These are phyloP conservation scores for Xenopus laevis DNA, from an alignment of 2,113 vertebrate species.

Conservation along the genomic window DNA sequence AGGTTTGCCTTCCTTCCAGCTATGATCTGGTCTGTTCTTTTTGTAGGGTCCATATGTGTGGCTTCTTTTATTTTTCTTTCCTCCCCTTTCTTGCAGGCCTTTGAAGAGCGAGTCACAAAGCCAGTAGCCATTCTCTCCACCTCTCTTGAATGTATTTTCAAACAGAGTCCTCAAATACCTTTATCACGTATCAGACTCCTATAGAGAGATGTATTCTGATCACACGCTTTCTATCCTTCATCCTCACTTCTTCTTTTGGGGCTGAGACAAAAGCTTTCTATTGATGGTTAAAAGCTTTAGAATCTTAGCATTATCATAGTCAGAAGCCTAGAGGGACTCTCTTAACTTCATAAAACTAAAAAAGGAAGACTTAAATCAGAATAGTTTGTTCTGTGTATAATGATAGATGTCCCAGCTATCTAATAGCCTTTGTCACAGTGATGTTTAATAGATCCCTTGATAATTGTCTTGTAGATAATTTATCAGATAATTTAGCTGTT, in stretches of 20 bases:
- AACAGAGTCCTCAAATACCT: constrained; percentile 61
- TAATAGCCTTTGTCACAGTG: not conserved
- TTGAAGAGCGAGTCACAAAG: constrained; percentile 96
- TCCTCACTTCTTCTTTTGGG: not conserved
- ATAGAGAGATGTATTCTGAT: constrained; percentile 54
- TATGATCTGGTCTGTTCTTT: constrained; percentile 97
- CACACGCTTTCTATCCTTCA: constrained; percentile 47
- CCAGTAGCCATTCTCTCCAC: constrained; percentile 96
- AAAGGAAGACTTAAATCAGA: not conserved
- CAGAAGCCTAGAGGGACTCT: constrained; percentile 43
- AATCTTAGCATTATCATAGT: constrained; percentile 44
- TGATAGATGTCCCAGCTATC: constrained; percentile 12
- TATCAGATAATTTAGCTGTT: constrained; percentile 14
- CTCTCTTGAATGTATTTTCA: constrained; percentile 77
- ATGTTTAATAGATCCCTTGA: constrained; percentile 13
- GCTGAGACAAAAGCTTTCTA: constrained; percentile 9
- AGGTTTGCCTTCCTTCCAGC: constrained; percentile 99
- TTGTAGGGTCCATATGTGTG: constrained; percentile 96
- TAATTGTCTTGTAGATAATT: constrained; percentile 26
- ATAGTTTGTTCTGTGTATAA: not conserved
- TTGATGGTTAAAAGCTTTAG: constrained; percentile 42
- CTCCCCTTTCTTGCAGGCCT: constrained; percentile 97
- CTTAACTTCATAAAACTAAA: constrained; percentile 19
- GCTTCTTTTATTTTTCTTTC: constrained; percentile 72
- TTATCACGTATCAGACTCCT: constrained; percentile 54